Base-by-base conservation (phyloP, 1,140 invertebrate genomes). In the Leguminivora glycinivorella region DNA sequence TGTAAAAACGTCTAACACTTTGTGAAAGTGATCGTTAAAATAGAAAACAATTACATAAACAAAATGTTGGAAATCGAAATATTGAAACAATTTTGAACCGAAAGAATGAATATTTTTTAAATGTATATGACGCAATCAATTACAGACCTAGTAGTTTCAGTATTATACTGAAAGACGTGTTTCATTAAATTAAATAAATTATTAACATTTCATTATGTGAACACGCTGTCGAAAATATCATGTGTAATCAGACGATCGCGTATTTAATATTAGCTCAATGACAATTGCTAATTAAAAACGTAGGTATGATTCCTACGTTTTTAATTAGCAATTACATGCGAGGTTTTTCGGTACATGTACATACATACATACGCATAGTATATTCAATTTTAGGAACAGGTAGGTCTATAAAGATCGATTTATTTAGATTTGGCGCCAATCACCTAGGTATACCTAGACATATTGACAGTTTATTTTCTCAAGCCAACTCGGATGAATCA, bases 191-290 rank as follows among this genome's bases (percentile, higher is more conserved):
- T 52, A 19, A 19, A 22, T 52, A 19, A 52, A 9, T 22, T 52
- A 6, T 17, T 19, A 17, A 52, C 47, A 43, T 43, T 5, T 52
- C 47, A 22, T 5, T 9, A 52, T 52, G 9, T 19, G n/a, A n/a
- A n/a, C n/a, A n/a, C n/a, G n/a, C n/a, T 52, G 47, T 52, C 47
- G 17, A 52, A n/a, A 52, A 19, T 22, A 52, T 2, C 47, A 7
- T 9, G 12, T 6, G n/a, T 17, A 19, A 19, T 52, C 17, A 17
- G 17, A 19, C 17, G 22, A 5, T 52, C 47, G 47, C 47, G 14
- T 52, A 52, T 19, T 19, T 52, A 52, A 19, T 52, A n/a, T 17
- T 52, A n/a, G 17, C n/a, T 52, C 47, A 52, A 52, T 52, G 47
- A 52, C 47, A 52, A 10, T 17, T 9, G 47, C 6, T 22, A 52